Percentiles rank a stretch among this genome's conserved stretches.
Conservation (phyloP, 2,888 invertebrate species). For the Caenorhabditis sp. region DNA sequence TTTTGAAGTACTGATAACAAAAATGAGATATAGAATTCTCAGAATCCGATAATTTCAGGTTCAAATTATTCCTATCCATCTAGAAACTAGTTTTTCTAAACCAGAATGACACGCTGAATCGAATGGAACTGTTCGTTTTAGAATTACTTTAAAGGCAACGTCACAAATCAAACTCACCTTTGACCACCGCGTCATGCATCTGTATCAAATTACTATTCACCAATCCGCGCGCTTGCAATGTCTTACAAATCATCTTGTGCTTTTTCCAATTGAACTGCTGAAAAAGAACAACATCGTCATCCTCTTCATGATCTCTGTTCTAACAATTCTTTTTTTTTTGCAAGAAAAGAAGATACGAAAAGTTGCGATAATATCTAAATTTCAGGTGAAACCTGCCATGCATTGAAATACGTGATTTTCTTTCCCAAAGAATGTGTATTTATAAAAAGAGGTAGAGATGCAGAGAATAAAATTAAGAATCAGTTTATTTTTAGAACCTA, state of each 20-base stretch:
- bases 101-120: no score
- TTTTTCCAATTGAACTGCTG: slow-evolving; percentile 59
- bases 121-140: no score
- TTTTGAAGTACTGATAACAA: no score
- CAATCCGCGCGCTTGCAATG: slow-evolving; percentile 22
- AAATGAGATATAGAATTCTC: no score
- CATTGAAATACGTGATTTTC: neutral
- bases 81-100: no score
- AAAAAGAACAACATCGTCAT: slow-evolving; percentile 18
- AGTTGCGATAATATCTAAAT: neutral
- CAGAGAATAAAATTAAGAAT: slow-evolving; percentile 4
- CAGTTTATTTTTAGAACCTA: neutral
- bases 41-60: no score
- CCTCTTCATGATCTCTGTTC: neutral
- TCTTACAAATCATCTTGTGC: slow-evolving; percentile 59
- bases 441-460: neutral
- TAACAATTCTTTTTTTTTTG: neutral
- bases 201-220: neutral
- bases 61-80: no score
- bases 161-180: slow-evolving; percentile 9
- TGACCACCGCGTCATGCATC: neutral
- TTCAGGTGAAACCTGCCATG: neutral
- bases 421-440: no score
- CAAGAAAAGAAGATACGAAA: neutral
- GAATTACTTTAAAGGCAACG: no score